Conservation (phyloP, 2,888 invertebrate species). For the Cyclophora albipunctata region DNA sequence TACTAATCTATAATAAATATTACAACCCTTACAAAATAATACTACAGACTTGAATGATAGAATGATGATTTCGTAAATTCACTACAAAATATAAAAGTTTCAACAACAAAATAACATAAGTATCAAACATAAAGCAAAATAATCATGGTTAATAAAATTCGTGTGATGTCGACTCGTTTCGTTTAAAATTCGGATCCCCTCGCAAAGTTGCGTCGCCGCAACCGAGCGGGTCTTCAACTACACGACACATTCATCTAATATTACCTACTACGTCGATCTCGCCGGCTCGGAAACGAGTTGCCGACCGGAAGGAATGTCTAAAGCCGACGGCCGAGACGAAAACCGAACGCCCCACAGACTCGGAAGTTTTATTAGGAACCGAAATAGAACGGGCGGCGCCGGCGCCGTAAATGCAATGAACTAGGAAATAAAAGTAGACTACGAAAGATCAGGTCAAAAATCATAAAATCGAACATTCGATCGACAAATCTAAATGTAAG, state of each 20-base stretch:
- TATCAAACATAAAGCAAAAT: constrained; percentile 18
- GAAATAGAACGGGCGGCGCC: constrained; percentile 13
- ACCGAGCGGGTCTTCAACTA: too few relatives aligned
- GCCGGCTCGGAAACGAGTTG: constrained; percentile 11
- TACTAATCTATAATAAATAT: constrained; percentile 41
- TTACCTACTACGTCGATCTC: background rate
- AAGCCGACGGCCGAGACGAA: constrained; percentile 12
- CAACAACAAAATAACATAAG: constrained; percentile 22
- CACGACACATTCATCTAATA: too few relatives aligned
- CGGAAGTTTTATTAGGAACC: constrained; percentile 1
- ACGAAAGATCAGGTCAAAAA: constrained; percentile 51
- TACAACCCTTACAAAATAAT: constrained; percentile 52
- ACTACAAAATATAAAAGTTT: constrained; percentile 11
- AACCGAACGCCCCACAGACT: constrained; percentile 7
- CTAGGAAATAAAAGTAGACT: constrained; percentile 39
- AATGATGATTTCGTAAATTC: constrained; percentile 21
- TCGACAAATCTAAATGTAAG: constrained; percentile 29
- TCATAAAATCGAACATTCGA: constrained; percentile 30
- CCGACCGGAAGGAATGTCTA: constrained; percentile 21
- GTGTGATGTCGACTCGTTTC: constrained; percentile 24
- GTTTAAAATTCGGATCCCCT: constrained; percentile 14
- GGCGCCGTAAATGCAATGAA: constrained; percentile 51
- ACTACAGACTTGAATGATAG: constrained; percentile 47
- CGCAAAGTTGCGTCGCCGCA: too few relatives aligned
- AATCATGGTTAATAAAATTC: constrained; percentile 19